Evolutionary conservation across 2,797 vertebrate genomes (phyloP), one percentile per base, ranked within the genome.

Genomic region (Zenarchopterus dispar): DNA sequence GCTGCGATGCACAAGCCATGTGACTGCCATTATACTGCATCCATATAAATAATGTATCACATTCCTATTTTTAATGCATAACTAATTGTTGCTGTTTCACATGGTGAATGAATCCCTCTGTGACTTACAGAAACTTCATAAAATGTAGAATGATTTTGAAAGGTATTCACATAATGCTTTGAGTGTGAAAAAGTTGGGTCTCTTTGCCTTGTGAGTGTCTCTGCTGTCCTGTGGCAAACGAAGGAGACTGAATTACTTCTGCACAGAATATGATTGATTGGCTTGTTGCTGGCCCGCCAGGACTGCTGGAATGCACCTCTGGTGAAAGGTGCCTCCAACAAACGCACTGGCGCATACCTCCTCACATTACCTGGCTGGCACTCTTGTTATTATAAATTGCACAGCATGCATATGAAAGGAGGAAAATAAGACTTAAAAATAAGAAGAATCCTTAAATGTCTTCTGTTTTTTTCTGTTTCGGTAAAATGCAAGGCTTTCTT

Each of bases 241-340:
- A 85, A 89, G 75, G 80, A 85, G 85, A 87, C 78, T 85, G 62
- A 78, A 88, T 87, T 71, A 84, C 79, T 56, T 70, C 19, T 70
- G 70, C 41, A 47, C 66, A 73, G 49, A 66, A 72, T 66, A 78
- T 89, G 86, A 92, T 87, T 85, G 84, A 90, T 84, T 89, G 87
- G 87, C 86, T 82, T 83, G 81, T 89, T 91, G 86, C 86, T 77
- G 75, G 74, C 65, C 73, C 75, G 81, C 70, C 78, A 81, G 54
- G 69, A 81, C 83, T 80, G 75, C 68, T 84, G 90, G 90, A 89
- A 91, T 92, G 84, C 68, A 85, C 61, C 73, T 70, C 17, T 50
- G 82, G 81, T 78, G 82, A 88, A 89, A 80, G 80, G 79, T 85
- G 67, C 74, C 81, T 87, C 75, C 67, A 77, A 87, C 80, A 86